Percentiles rank a stretch among this genome's conserved stretches.
Evolutionary conservation across 92 coral and sea anemone genomes (phyloP).

Genomic region (Galaxea fascicularis): DNA sequence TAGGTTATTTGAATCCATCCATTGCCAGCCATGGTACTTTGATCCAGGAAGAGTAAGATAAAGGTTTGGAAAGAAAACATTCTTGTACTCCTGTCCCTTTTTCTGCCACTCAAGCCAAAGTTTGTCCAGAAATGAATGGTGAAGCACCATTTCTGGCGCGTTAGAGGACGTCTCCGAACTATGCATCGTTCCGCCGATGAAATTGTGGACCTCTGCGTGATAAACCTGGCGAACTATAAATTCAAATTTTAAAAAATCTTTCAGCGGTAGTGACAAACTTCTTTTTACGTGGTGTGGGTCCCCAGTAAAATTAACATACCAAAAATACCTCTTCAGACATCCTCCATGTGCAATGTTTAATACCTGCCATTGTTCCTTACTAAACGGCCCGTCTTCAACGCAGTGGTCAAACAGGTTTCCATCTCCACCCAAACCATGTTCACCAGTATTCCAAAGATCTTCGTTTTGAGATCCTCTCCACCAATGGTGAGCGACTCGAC

Average conservation of each 20-base stretch:
- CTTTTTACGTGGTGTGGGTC: conserved; percentile 29
- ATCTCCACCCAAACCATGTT: conserved; percentile 65
- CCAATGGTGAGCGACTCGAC: conserved; percentile 54
- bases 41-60: conserved; percentile 63
- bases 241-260: conserved; percentile 62
- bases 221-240: conserved; percentile 53
- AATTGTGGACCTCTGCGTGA: conserved; percentile 69
- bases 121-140: conserved; percentile 88
- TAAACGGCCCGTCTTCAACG: conserved; percentile 61
- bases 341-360: conserved; percentile 43
- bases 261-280: conserved; percentile 35
- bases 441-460: conserved; percentile 52
- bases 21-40: conserved; percentile 68
- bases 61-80: conserved; percentile 44
- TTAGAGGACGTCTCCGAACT: conserved; percentile 55
- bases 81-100: conserved; percentile 58
- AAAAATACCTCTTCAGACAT: conserved; percentile 46
- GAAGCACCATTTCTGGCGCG: conserved; percentile 85
- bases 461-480: conserved; percentile 39
- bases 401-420: conserved; percentile 35
- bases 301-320: conserved; percentile 17
- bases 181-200: conserved; percentile 68
- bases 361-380: conserved; percentile 39
- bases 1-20: conserved; percentile 69
- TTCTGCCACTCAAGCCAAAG: conserved; percentile 87